phyloP scores from a whole-genome alignment of 1,140 invertebrate genomes.

The Rhyzopertha dominica region DNA sequence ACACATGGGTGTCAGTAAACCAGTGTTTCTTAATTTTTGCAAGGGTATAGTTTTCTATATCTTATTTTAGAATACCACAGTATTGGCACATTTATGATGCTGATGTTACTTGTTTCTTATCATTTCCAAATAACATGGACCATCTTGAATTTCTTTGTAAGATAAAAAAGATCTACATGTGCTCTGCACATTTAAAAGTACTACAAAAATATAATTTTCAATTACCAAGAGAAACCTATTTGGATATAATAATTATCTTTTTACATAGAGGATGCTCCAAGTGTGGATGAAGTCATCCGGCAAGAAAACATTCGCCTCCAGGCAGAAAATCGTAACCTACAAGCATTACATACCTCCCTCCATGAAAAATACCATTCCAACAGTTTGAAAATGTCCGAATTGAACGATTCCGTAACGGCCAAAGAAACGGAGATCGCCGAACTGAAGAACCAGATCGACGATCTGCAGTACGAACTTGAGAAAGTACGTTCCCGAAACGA shows the following conservation, averaged over 20 bases:
- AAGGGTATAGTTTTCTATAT: too few species aligned
- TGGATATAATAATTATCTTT: conserved; percentile 7
- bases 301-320: conserved; percentile 82
- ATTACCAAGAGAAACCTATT: neutral
- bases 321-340: conserved; percentile 84
- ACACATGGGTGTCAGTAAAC: too few species aligned
- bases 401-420: conserved; percentile 86
- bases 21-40: too few species aligned
- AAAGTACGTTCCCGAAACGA: conserved; percentile 85
- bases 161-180: too few species aligned
- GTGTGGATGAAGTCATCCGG: conserved; percentile 74
- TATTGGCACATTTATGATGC: too few species aligned
- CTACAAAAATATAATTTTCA: conserved; percentile 6
- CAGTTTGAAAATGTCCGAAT: conserved; percentile 83
- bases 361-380: conserved; percentile 93
- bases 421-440: conserved; percentile 93
- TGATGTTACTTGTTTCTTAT: too few species aligned
- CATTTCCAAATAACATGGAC: too few species aligned
- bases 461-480: conserved; percentile 88
- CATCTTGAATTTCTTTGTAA: too few species aligned
- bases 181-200: too few species aligned
- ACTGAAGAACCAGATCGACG: conserved; percentile 91
- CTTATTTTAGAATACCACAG: too few species aligned
- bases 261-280: conserved; percentile 57
- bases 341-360: conserved; percentile 86